phyloP scores from a whole-genome alignment of 2,797 vertebrate species.

The Tangara arthus region DNA sequence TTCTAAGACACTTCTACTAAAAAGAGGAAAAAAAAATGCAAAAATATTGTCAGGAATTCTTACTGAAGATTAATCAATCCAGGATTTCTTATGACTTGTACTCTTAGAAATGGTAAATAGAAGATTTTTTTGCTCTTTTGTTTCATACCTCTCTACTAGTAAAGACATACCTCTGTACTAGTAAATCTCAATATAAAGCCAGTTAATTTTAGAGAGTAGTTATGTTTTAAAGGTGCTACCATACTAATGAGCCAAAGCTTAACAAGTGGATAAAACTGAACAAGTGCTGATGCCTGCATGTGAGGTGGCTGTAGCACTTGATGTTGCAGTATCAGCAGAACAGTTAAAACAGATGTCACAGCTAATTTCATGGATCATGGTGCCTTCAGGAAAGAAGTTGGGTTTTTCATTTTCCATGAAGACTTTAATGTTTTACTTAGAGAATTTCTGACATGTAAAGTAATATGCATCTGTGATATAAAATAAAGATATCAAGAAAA shows the following conservation, averaged over 20 bases:
- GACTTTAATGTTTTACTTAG: neutral
- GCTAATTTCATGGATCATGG: conserved; percentile 2
- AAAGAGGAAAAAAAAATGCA: neutral
- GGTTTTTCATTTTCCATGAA: neutral
- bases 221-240: neutral
- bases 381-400: neutral
- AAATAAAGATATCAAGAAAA: neutral
- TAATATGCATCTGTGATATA: neutral
- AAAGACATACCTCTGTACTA: neutral
- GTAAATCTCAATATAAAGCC: neutral
- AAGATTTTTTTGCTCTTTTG: neutral
- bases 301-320: neutral
- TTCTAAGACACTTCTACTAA: neutral
- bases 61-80: neutral
- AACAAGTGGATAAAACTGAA: neutral
- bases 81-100: neutral
- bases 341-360: neutral
- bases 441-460: neutral
- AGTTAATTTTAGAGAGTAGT: neutral
- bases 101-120: neutral
- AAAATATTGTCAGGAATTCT: neutral
- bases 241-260: neutral
- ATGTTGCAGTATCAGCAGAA: conserved; percentile 27
- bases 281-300: neutral
- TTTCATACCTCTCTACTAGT: neutral